Evolutionary conservation across 1,140 invertebrate species (phyloP).

Genomic region (Teleopsis dalmanni): DNA sequence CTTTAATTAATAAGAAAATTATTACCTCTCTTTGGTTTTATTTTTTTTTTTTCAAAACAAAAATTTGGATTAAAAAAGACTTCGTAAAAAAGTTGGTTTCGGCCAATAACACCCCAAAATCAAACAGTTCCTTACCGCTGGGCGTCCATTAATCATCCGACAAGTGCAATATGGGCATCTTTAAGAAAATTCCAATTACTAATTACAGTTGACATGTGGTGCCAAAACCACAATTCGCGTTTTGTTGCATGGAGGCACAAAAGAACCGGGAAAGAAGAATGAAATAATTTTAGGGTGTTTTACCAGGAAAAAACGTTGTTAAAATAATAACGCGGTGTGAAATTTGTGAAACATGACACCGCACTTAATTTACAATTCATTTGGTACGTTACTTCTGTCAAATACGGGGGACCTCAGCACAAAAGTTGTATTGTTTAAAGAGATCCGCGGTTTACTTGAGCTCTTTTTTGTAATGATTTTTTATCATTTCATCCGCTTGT

Average conservation of each 20-base stretch:
- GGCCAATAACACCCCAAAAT: no score
- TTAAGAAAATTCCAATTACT: conserved; percentile 8
- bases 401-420: background rate
- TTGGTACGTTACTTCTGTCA: conserved; percentile 7
- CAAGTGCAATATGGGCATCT: conserved; percentile 12
- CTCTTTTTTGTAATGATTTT: conserved; percentile 2
- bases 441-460: conserved; percentile 6
- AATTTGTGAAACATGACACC: conserved; percentile 18
- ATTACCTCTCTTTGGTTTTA: no score
- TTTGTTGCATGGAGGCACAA: background rate
- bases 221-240: conserved; percentile 14
- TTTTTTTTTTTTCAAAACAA: no score
- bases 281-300: conserved; percentile 4
- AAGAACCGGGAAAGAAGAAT: background rate
- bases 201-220: conserved; percentile 20
- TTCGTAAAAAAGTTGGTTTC: no score
- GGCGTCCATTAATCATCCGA: conserved; percentile 18
- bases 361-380: conserved; percentile 20
- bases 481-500: background rate
- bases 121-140: no score
- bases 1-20: no score
- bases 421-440: conserved; percentile 7
- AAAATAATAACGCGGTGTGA: conserved; percentile 1
- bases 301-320: background rate
- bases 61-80: no score